These are phyloP conservation scores for Remorina albescens DNA, from an alignment of 2,797 vertebrate genomes.

Conservation along the genomic window DNA sequence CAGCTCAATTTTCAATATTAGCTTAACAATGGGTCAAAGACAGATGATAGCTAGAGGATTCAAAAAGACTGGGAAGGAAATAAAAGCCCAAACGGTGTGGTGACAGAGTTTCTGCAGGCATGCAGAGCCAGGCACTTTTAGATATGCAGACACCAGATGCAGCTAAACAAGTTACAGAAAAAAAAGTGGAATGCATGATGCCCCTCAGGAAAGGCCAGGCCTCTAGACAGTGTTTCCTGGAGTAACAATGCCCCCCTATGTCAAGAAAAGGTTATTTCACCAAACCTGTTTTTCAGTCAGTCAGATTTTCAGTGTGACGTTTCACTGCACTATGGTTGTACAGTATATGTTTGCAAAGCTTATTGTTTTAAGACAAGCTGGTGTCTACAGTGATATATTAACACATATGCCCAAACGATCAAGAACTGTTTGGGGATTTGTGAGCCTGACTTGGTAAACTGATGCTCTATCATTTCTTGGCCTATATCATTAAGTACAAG, in stretches of 20 bases:
- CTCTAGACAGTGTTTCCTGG: not conserved
- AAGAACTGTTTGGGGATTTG: not conserved
- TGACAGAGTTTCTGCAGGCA: not conserved
- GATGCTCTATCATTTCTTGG: not conserved
- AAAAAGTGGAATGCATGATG: not conserved
- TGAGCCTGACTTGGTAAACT: not conserved
- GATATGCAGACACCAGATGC: not conserved
- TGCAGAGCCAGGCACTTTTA: not conserved
- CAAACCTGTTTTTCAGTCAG: not conserved
- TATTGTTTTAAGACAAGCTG: not conserved
- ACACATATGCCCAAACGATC: not conserved
- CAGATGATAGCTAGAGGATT: not conserved
- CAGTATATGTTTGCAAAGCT: not conserved
- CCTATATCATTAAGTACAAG: not conserved
- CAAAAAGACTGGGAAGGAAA: not conserved
- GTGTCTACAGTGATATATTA: not conserved
- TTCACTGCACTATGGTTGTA: not conserved
- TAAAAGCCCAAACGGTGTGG: not conserved
- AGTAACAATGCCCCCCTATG: slow-evolving; percentile 38
- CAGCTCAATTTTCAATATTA: no score
- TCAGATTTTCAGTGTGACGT: not conserved
- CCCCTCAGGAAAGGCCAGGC: not conserved
- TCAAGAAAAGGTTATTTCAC: not conserved
- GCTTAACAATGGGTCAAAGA: not conserved
- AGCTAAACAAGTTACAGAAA: not conserved